These are phyloP conservation scores for Scalopus aquaticus DNA, from an alignment of 2,113 vertebrate species.

Conservation along the genomic window DNA sequence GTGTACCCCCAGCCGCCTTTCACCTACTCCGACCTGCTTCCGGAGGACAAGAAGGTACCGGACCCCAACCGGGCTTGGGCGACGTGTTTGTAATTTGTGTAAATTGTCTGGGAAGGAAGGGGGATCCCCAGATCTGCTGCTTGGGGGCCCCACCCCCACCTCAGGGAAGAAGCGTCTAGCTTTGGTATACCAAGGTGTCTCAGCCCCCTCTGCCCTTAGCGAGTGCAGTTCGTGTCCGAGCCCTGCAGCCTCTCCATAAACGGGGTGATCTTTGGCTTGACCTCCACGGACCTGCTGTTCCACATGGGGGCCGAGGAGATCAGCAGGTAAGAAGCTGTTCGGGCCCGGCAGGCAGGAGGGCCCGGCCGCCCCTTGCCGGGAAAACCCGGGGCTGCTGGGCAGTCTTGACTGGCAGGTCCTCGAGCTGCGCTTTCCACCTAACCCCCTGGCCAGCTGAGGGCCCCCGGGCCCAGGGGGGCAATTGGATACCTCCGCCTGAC, in stretches of 20 bases:
- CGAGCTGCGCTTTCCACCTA: no score
- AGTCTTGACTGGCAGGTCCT: no score
- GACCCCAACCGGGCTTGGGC: no score
- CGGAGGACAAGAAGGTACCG: constrained; percentile 89
- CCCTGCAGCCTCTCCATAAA: constrained; percentile 93
- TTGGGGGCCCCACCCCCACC: neutral
- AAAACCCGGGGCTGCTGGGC: no score
- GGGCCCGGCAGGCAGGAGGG: rapidly evolving
- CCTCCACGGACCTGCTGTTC: constrained; percentile 93
- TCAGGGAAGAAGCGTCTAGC: neutral
- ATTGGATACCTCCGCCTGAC: no score
- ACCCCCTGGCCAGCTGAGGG: no score
- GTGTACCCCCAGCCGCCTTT: constrained; percentile 95
- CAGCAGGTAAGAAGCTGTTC: constrained; percentile 86
- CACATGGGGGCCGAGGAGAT: constrained; percentile 96
- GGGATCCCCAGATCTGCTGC: no score
- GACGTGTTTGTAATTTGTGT: neutral
- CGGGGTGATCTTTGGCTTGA: constrained; percentile 90
- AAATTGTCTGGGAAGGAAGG: no score
- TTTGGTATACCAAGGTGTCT: no score
- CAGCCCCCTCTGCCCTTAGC: constrained; percentile 76
- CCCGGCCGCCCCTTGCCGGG: neutral
- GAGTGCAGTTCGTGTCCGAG: constrained; percentile 91
- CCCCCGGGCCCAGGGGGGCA: no score
- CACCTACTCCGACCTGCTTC: constrained; percentile 80